Conservation (phyloP, 2,113 vertebrate species). For the Verasper variegatus region DNA sequence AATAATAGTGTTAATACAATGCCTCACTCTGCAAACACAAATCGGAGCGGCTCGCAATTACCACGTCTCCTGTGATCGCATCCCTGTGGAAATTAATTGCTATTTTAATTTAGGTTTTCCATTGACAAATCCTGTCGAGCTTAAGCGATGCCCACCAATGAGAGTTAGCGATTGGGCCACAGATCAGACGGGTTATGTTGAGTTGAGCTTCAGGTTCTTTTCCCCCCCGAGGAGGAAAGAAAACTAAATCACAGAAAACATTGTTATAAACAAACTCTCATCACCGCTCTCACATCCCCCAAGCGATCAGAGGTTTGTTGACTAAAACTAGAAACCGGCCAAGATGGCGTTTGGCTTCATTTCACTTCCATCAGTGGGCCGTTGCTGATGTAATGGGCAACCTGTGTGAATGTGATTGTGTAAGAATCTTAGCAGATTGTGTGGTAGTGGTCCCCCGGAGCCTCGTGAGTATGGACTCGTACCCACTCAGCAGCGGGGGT, state of each 20-base stretch:
- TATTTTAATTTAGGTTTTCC: slow-evolving; percentile 62
- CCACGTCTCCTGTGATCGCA: slow-evolving; percentile 46
- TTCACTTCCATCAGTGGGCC: neutral
- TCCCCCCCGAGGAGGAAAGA: too few relatives aligned
- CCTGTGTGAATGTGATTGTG: slow-evolving; percentile 55
- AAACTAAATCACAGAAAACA: too few relatives aligned
- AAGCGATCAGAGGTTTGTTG: neutral
- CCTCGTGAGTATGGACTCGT: slow-evolving; percentile 27
- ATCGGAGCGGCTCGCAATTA: slow-evolving; percentile 59
- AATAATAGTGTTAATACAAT: too few relatives aligned
- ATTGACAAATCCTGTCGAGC: neutral
- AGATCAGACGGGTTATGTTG: too few relatives aligned
- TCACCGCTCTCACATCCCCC: slow-evolving; percentile 1
- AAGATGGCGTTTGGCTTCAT: too few relatives aligned
- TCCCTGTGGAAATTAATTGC: slow-evolving; percentile 70
- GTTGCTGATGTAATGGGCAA: slow-evolving; percentile 63
- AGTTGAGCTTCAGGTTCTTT: too few relatives aligned
- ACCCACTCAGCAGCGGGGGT: slow-evolving; percentile 24
- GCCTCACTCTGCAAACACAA: slow-evolving; percentile 50
- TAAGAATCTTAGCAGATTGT: slow-evolving; percentile 8
- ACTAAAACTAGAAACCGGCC: too few relatives aligned
- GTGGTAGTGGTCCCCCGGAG: too few relatives aligned
- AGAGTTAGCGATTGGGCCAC: too few relatives aligned
- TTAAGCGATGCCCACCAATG: neutral
- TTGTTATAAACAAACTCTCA: too few relatives aligned